phyloP scores from a whole-genome alignment of 2,888 invertebrate species.

The Trichacis sp. region DNA sequence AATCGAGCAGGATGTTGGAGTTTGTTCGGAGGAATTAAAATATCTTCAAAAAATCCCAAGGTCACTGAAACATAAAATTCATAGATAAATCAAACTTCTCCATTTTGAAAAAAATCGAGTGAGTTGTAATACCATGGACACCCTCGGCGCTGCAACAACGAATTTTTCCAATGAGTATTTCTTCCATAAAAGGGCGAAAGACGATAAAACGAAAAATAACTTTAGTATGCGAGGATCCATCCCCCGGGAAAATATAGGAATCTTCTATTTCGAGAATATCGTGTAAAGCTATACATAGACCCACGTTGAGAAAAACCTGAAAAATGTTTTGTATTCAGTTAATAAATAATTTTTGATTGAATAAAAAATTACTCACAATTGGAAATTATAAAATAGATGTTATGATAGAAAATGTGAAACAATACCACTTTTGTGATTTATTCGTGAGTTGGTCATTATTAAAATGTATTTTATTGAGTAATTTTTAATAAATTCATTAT shows the following conservation, averaged over 20 bases:
- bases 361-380: not conserved
- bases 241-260: constrained; percentile 94
- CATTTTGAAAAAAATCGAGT: not conserved
- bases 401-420: too few relatives aligned
- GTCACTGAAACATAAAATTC: constrained; percentile 76
- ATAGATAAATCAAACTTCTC: not conserved
- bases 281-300: constrained; percentile 92
- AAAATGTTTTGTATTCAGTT: constrained; percentile 35
- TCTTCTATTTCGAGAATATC: constrained; percentile 91
- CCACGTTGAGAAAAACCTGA: constrained; percentile 93
- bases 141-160: constrained; percentile 92
- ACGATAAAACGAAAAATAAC: constrained; percentile 94
- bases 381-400: not conserved
- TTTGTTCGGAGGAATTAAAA: constrained; percentile 90
- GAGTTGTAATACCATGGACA: constrained; percentile 79
- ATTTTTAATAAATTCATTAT: too few relatives aligned
- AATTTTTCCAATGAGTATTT: constrained; percentile 93
- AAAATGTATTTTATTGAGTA: too few relatives aligned
- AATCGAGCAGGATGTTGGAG: constrained; percentile 94
- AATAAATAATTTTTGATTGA: constrained; percentile 18
- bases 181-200: constrained; percentile 94
- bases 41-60: constrained; percentile 96
- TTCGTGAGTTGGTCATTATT: too few relatives aligned
- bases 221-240: constrained; percentile 94
- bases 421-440: too few relatives aligned